These are phyloP conservation scores for Porites rus DNA, from an alignment of 92 coral and sea anemone genomes.

Conservation along the genomic window DNA sequence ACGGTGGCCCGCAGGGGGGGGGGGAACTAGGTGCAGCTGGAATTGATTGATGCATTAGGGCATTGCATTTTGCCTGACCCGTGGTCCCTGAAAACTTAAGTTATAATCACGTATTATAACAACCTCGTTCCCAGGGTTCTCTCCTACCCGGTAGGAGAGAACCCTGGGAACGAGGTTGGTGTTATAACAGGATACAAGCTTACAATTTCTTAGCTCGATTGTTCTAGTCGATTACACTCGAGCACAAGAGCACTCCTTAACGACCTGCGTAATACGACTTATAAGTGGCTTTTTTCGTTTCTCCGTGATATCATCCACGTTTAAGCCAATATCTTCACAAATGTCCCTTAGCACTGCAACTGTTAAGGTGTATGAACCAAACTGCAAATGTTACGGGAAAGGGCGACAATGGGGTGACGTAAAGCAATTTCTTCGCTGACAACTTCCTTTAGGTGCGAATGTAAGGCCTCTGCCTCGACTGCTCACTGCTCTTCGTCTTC, in stretches of 20 bases:
- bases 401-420: constrained; percentile 5
- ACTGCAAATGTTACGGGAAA: constrained; percentile 44
- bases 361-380: constrained; percentile 24
- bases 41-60: background rate
- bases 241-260: constrained; percentile 28
- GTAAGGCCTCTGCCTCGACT: constrained; percentile 28
- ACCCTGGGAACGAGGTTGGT: background rate
- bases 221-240: constrained; percentile 12
- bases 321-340: constrained; percentile 34
- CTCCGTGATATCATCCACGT: constrained; percentile 27
- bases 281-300: constrained; percentile 46
- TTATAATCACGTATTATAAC: too few relatives aligned
- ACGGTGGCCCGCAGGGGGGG: background rate
- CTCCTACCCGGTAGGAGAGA: too few relatives aligned
- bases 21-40: background rate
- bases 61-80: constrained; percentile 2
- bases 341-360: constrained; percentile 25
- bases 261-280: constrained; percentile 22
- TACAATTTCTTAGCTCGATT: constrained; percentile 13
- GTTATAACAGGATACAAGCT: constrained; percentile 10
- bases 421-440: background rate
- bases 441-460: constrained; percentile 20
- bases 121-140: too few relatives aligned
- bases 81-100: constrained; percentile 2
- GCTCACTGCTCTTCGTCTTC: constrained; percentile 18